phyloP scores from a whole-genome alignment of 2,888 invertebrate genomes.

The Petrolisthes manimaculis region DNA sequence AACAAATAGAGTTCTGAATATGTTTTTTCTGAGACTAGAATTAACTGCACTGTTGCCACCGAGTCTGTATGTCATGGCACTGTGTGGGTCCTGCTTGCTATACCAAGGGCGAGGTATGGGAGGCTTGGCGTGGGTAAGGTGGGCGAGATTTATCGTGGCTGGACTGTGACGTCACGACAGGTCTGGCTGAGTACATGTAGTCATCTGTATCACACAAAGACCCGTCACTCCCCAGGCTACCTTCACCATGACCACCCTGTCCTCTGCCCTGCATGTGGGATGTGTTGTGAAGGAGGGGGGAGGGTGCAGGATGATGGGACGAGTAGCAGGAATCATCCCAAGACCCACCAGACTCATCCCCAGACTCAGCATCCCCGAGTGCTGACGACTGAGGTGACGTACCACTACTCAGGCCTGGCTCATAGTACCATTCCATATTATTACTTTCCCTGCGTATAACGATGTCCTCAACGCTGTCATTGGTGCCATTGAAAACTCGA shows the following conservation, averaged over 20 bases:
- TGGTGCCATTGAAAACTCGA: constrained; percentile 5
- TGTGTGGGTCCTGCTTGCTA: too few relatives aligned
- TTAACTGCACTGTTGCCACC: too few relatives aligned
- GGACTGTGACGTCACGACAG: background rate
- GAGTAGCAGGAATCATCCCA: constrained; percentile 58
- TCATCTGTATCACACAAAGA: constrained; percentile 52
- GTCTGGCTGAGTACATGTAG: constrained; percentile 27
- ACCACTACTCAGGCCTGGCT: constrained; percentile 49
- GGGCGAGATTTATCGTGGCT: too few relatives aligned
- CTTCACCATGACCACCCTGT: constrained; percentile 28
- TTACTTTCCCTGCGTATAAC: constrained; percentile 48
- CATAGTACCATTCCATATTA: constrained; percentile 56
- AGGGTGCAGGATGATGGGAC: constrained; percentile 31
- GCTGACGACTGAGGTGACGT: constrained; percentile 63
- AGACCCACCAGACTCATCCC: constrained; percentile 57
- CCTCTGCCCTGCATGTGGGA: constrained; percentile 7
- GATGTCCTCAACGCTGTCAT: constrained; percentile 23
- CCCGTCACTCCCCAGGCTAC: constrained; percentile 54
- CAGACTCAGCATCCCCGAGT: constrained; percentile 61
- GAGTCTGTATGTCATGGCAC: too few relatives aligned
- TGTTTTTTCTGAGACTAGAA: too few relatives aligned
- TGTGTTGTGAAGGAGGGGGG: constrained; percentile 26
- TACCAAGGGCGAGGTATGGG: too few relatives aligned
- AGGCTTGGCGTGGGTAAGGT: too few relatives aligned
- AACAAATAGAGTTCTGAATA: too few relatives aligned